Base-by-base conservation (phyloP, 2,113 vertebrate genomes). In the Pundamilia nyererei region DNA sequence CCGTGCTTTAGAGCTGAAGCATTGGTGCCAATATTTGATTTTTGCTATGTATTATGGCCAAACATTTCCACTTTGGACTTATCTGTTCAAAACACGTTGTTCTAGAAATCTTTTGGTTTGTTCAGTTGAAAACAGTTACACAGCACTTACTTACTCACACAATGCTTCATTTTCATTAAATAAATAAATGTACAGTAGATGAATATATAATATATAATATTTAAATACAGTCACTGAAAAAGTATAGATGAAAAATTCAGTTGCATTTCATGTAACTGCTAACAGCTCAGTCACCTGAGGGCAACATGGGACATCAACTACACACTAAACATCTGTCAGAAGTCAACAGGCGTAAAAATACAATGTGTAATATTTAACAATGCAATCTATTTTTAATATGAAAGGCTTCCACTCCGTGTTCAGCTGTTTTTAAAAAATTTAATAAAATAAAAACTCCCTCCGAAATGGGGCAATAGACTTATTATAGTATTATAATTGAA, bases 401-500 rank as follows among this genome's bases (percentile, higher is more conserved):
- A 47, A 75, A 49, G 10, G 15, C 42, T 49, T 47, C 24, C 70
- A 29, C 70, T 29, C 3, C 0, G 6, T 26, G 11, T 75, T 26
- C 68, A 7, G 3, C 68, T 29, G 70, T 17, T 72, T 19, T 21
- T 24, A 42, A 42, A 17, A 29, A 19, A 31, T 12, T 0, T 2
- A 47, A 70, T 24, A 9, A 68, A 68, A 38, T 21, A 70, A 42
- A 70, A 42, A 40, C 13, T 14, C 5, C 5, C 38, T 70, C 38
- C 3, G 0, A 42, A 70, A 24, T 2, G 21, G 3, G 3, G 3
- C 9, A 75, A 75, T 17, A 75, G 24, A 29, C 15, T 31, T 29
- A 47, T 45, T 26, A 26, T 72, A 7, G 14, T 17, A 72, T 45
- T 9, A 0, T n/a, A 24, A 42, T 10, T 62, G 29, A 62, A 62